These are phyloP conservation scores for Meda fulgida DNA, from an alignment of 2,797 vertebrate genomes.

Conservation along the genomic window DNA sequence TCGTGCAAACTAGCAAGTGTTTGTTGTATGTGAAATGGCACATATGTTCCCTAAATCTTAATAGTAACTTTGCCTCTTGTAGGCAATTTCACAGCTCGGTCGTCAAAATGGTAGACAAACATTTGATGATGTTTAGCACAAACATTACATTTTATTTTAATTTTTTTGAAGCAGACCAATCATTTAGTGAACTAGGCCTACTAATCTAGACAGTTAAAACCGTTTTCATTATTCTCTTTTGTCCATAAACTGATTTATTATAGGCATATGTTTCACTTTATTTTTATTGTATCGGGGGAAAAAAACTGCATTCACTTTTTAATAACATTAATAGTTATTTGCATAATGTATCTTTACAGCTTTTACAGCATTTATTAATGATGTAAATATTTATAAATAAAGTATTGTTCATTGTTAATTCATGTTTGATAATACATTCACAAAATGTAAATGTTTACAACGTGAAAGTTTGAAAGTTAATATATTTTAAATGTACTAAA, in stretches of 20 bases:
- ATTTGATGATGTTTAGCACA: background rate
- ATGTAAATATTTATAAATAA: background rate
- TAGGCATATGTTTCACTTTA: background rate
- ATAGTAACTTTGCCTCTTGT: slow-evolving; percentile 29
- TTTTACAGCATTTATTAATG: background rate
- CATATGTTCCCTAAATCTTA: slow-evolving; percentile 67
- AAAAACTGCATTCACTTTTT: background rate
- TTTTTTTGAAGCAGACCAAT: background rate
- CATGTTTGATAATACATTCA: background rate
- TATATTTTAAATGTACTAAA: background rate
- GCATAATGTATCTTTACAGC: background rate
- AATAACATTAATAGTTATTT: background rate
- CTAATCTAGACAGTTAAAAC: background rate
- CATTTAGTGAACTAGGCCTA: background rate
- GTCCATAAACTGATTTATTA: background rate
- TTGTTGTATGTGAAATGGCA: slow-evolving; percentile 78
- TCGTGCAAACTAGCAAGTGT: slow-evolving; percentile 70
- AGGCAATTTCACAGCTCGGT: slow-evolving; percentile 5
- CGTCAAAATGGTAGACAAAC: slow-evolving; percentile 10
- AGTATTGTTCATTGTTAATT: background rate
- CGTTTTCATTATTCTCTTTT: background rate
- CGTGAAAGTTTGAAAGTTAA: background rate
- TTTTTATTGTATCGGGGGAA: background rate
- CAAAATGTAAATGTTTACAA: background rate
- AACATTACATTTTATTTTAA: background rate